These are phyloP conservation scores for Tribolium freemani DNA, from an alignment of 2,888 invertebrate species.

Conservation along the genomic window DNA sequence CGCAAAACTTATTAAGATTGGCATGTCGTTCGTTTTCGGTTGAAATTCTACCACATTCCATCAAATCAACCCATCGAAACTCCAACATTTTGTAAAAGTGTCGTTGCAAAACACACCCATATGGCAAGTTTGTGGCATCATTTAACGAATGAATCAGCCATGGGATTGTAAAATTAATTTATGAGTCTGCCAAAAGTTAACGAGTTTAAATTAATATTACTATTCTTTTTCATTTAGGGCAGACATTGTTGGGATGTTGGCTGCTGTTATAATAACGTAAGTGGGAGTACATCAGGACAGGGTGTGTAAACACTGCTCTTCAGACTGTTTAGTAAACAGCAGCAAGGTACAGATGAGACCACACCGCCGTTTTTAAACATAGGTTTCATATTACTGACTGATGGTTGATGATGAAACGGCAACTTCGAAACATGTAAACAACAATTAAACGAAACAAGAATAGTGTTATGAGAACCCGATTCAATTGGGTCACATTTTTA, in stretches of 20 bases:
- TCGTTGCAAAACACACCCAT: conserved; percentile 32
- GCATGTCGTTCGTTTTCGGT: conserved; percentile 22
- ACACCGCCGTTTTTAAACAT: conserved; percentile 46
- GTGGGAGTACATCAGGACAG: conserved; percentile 50
- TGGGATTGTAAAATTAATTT: conserved; percentile 48
- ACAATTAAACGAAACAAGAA: conserved; percentile 32
- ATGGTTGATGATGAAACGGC: conserved; percentile 38
- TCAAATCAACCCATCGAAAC: background rate
- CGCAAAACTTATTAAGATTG: conserved; percentile 33
- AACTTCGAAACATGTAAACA: conserved; percentile 34
- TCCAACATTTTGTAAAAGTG: background rate
- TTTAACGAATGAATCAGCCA: conserved; percentile 44
- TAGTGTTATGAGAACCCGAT: background rate
- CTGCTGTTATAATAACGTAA: conserved; percentile 40
- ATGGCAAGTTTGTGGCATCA: conserved; percentile 6
- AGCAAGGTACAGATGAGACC: conserved; percentile 49
- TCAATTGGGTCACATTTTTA: background rate
- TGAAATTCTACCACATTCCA: conserved; percentile 2
- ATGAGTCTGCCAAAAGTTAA: conserved; percentile 54
- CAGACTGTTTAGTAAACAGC: conserved; percentile 52
- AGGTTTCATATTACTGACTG: conserved; percentile 40
- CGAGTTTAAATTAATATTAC: conserved; percentile 53
- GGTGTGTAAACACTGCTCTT: conserved; percentile 54
- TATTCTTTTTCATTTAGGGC: conserved; percentile 46
- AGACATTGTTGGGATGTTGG: conserved; percentile 22